Conservation (phyloP, 2,113 vertebrate genomes). For the Megalops atlanticus region DNA sequence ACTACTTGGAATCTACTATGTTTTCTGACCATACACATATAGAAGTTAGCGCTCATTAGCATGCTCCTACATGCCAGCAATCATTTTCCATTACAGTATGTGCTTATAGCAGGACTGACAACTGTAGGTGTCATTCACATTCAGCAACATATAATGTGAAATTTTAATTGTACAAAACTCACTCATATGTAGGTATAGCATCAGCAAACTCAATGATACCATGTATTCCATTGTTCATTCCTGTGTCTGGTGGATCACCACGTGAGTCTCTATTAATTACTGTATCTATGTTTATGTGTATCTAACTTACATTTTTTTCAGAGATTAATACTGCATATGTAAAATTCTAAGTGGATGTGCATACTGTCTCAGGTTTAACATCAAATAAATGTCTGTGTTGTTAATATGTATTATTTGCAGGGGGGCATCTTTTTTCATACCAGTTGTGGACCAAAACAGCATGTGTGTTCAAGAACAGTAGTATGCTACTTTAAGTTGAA, state of each 20-base stretch:
- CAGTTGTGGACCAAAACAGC: not conserved
- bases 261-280: no score
- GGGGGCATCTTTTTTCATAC: not conserved
- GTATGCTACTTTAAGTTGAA: not conserved
- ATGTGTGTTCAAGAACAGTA: not conserved
- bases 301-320: no score
- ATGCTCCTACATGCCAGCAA: not conserved
- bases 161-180: no score
- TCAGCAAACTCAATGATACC: no score
- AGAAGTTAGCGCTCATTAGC: no score
- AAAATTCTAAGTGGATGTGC: not conserved
- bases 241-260: no score
- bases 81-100: not conserved
- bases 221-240: no score
- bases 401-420: not conserved
- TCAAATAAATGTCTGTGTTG: not conserved
- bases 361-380: not conserved
- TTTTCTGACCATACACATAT: no score
- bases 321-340: no score
- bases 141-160: not conserved
- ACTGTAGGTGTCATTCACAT: not conserved
- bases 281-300: not conserved
- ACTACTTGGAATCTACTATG: no score
- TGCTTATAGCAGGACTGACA: not conserved
- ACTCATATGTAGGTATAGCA: no score